Base-by-base conservation (phyloP, 2,888 invertebrate species). In the Perdita meconis region DNA sequence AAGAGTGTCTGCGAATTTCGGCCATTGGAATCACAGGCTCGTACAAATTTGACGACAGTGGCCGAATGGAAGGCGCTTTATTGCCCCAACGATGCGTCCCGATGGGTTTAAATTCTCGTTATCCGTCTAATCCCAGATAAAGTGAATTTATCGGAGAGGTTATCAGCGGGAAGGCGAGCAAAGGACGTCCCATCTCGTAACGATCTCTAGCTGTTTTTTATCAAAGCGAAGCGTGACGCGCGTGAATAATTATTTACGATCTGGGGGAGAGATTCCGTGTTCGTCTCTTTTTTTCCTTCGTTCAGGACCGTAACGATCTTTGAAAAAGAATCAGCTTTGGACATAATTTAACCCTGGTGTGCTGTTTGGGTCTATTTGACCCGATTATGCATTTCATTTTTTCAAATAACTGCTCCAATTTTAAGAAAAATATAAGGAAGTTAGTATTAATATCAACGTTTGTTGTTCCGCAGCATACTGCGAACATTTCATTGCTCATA, bases 131-230 rank as follows among this genome's bases (percentile, higher is more conserved):
- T 69, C 44, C 65, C 16, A 77, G 68, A 69, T 50, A 50, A n/a
- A 40, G 24, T 30, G 65, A 38, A 69, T 61, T 64, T 78, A 77
- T 78, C 78, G 57, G 10, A 78, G 66, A 78, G 78, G 78, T 78
- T 78, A 78, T 78, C 78, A 22, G 59, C 36, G 59, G 40, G 55
- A 70, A 66, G 47, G 42, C 56, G 78, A 77, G 65, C 56, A 53
- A 57, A 61, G 56, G 24, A 70, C 65, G 60, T 63, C 56, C 61
- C 47, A 65, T 36, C n/a, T n/a, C 57, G 40, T 38, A 69, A 63
- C 60, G 57, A 69, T 60, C 50, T 56, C 42, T 26, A 36, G 16
- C 36, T 26, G 36, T 57, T 80, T 65, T 73, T 80, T 80, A 69
- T 61, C 68, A 16, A 47, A 24, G 12, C 36, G 50, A 50, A 26